phyloP scores from a whole-genome alignment of 2,113 vertebrate species.

The Tricholaema leucomelas region DNA sequence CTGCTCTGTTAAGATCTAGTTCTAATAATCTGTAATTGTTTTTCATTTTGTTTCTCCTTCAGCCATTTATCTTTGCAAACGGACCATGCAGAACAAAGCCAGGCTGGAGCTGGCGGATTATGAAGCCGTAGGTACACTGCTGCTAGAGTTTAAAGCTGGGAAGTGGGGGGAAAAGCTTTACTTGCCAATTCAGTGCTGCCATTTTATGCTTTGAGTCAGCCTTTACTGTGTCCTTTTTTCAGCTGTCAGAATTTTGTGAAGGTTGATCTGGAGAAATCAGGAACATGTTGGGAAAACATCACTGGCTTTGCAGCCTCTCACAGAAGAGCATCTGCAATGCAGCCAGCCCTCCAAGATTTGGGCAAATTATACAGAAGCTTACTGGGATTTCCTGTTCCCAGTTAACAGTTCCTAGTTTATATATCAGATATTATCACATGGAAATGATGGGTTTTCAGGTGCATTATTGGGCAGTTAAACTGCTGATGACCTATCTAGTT shows the following conservation, averaged over 20 bases:
- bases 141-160: constrained; percentile 41
- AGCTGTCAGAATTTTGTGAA: not conserved
- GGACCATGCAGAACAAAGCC: constrained; percentile 98
- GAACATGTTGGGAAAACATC: fast-evolving
- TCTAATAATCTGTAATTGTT: constrained; percentile 35
- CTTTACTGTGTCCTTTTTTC: not conserved
- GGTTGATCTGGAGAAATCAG: not conserved
- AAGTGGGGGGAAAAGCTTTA: not conserved
- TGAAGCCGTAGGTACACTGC: constrained; percentile 90
- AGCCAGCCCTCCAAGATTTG: not conserved
- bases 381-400: not conserved
- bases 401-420: not conserved
- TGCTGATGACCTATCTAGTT: not conserved
- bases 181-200: not conserved
- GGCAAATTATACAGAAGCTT: not conserved
- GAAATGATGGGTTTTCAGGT: not conserved
- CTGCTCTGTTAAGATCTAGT: not conserved
- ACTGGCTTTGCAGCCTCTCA: not conserved
- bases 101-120: constrained; percentile 95
- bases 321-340: not conserved
- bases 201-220: not conserved
- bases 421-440: not conserved
- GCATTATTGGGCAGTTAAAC: not conserved
- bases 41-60: constrained; percentile 52
- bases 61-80: constrained; percentile 98